Evolutionary conservation across 2,113 vertebrate genomes (phyloP).

Genomic region (Salvelinus namaycush): DNA sequence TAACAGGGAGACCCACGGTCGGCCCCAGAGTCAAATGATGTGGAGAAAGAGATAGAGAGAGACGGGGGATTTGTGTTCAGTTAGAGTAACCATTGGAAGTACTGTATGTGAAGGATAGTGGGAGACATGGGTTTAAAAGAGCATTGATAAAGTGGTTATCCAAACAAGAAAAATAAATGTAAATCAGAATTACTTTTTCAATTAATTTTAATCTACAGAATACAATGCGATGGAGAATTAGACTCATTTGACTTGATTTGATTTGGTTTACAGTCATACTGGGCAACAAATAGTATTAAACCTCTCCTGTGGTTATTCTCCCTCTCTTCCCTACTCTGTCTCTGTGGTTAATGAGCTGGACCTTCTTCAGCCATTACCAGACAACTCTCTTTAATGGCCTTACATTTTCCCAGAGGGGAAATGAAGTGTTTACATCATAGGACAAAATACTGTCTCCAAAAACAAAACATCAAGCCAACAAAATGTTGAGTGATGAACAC

Average conservation of each 20-base stretch:
- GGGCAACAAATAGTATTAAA: too few species aligned
- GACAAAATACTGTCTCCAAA: neutral
- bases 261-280: too few species aligned
- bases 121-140: too few species aligned
- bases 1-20: slow-evolving; percentile 8
- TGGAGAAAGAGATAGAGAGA: neutral
- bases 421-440: neutral
- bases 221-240: neutral
- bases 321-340: too few species aligned
- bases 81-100: too few species aligned
- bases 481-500: neutral
- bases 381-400: neutral
- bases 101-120: too few species aligned
- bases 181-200: neutral
- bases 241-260: neutral
- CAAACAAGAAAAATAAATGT: too few species aligned
- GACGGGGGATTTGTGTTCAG: neutral
- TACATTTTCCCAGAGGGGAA: neutral
- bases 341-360: neutral
- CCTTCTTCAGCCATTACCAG: neutral
- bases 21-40: slow-evolving; percentile 7
- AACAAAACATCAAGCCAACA: neutral
- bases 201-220: neutral
- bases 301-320: too few species aligned
- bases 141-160: too few species aligned